Conservation (phyloP, 2,888 invertebrate species). For the Nyleta sp. region DNA sequence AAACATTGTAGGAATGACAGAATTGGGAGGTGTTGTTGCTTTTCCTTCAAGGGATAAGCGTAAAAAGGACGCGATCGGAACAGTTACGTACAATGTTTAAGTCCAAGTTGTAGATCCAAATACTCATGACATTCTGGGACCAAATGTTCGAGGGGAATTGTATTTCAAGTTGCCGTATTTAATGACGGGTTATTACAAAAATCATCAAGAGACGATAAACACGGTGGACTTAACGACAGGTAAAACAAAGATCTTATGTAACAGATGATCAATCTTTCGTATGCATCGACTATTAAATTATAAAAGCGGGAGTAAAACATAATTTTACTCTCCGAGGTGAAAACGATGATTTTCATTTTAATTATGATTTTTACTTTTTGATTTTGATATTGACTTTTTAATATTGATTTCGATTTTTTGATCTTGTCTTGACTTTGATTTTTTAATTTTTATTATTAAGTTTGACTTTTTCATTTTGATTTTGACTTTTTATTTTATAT, state of each 20-base stretch:
- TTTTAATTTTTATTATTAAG: too few relatives aligned
- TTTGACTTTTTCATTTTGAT: too few relatives aligned
- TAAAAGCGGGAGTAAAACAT: too few relatives aligned
- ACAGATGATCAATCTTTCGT: not conserved
- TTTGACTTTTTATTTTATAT: too few relatives aligned
- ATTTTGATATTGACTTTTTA: too few relatives aligned
- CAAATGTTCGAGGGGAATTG: slow-evolving; percentile 65
- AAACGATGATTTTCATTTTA: too few relatives aligned
- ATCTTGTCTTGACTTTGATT: too few relatives aligned
- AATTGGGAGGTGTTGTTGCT: slow-evolving; percentile 15
- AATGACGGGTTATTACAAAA: slow-evolving; percentile 64
- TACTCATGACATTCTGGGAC: slow-evolving; percentile 56
- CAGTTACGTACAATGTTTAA: slow-evolving; percentile 55
- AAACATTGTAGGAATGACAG: slow-evolving; percentile 41
- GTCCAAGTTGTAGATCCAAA: slow-evolving; percentile 67
- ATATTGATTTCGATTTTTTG: too few relatives aligned
- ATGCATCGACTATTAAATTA: too few relatives aligned
- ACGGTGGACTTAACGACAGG: slow-evolving; percentile 15
- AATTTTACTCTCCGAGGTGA: too few relatives aligned
- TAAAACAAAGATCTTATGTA: slow-evolving; percentile 9
- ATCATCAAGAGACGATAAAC: slow-evolving; percentile 43
- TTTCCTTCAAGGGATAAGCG: slow-evolving; percentile 21
- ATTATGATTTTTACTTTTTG: too few relatives aligned
- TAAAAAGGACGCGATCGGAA: slow-evolving; percentile 66
- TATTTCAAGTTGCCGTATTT: slow-evolving; percentile 38